Evolutionary conservation across 2,888 invertebrate genomes (phyloP).

Genomic region (Drosophila tanythrix): DNA sequence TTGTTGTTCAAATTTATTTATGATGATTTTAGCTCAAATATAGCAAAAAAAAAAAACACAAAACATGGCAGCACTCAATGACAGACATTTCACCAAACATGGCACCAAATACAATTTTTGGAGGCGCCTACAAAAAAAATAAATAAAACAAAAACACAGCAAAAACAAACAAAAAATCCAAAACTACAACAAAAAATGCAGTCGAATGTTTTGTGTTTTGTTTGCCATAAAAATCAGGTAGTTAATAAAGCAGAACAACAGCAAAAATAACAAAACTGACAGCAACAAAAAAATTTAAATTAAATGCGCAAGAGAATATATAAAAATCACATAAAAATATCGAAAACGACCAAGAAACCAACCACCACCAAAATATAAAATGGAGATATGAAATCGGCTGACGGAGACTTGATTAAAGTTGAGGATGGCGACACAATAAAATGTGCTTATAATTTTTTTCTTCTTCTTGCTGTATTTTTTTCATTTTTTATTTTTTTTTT

Average conservation of each 20-base stretch:
- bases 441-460: slow-evolving; percentile 56
- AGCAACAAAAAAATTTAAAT: slow-evolving; percentile 52
- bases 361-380: slow-evolving; percentile 8
- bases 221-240: slow-evolving; percentile 68
- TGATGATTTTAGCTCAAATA: slow-evolving; percentile 65
- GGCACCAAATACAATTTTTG: slow-evolving; percentile 46
- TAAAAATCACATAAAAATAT: slow-evolving; percentile 55
- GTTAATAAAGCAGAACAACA: slow-evolving; percentile 50
- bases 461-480: neutral
- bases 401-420: slow-evolving; percentile 62
- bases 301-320: slow-evolving; percentile 69
- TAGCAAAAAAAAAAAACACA: neutral
- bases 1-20: slow-evolving; percentile 59
- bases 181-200: slow-evolving; percentile 42
- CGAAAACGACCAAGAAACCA: slow-evolving; percentile 14
- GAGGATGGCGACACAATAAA: slow-evolving; percentile 68
- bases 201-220: slow-evolving; percentile 41
- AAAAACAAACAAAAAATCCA: slow-evolving; percentile 3
- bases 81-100: slow-evolving; percentile 67
- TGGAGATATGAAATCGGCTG: slow-evolving; percentile 29
- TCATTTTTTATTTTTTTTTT: slow-evolving; percentile 5
- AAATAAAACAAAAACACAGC: slow-evolving; percentile 27
- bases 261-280: slow-evolving; percentile 20
- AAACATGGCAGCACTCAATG: slow-evolving; percentile 49
- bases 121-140: slow-evolving; percentile 51